Percentiles rank a stretch among this genome's conserved stretches.
Conservation (phyloP, 2,113 vertebrate genomes). For the Mesembrinibis cayennensis region DNA sequence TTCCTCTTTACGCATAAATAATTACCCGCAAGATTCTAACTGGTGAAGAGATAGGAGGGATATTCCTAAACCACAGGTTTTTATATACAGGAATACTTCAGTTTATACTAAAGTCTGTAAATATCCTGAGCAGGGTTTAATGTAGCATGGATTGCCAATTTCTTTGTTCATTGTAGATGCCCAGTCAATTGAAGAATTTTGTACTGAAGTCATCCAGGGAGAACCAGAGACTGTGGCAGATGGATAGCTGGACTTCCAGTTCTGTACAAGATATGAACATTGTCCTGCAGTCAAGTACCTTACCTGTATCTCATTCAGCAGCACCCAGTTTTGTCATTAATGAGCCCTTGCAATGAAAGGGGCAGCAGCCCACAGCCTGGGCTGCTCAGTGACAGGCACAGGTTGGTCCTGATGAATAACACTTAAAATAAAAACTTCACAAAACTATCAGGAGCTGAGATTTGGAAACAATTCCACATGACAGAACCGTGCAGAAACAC, state of each 20-base stretch:
- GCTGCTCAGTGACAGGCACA: background rate
- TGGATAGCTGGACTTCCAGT: background rate
- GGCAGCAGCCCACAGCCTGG: background rate
- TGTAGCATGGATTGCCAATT: background rate
- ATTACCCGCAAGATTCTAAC: background rate
- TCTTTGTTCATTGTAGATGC: background rate
- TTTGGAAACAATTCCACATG: background rate
- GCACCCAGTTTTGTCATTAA: background rate
- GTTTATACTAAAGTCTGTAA: background rate
- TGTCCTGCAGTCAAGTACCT: background rate
- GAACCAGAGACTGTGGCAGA: background rate
- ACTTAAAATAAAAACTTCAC: background rate
- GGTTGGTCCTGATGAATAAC: background rate
- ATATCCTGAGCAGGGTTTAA: background rate
- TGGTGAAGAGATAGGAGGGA: background rate
- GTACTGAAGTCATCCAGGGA: background rate
- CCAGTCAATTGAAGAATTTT: background rate
- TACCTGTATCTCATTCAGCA: background rate
- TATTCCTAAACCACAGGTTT: background rate
- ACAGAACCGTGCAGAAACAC: background rate
- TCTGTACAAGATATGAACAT: fast-evolving
- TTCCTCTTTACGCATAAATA: background rate
- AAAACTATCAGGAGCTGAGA: background rate
- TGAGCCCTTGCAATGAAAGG: background rate
- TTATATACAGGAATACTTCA: background rate